These are phyloP conservation scores for Nephrotoma flavescens DNA, from an alignment of 2,888 invertebrate genomes.

Conservation along the genomic window DNA sequence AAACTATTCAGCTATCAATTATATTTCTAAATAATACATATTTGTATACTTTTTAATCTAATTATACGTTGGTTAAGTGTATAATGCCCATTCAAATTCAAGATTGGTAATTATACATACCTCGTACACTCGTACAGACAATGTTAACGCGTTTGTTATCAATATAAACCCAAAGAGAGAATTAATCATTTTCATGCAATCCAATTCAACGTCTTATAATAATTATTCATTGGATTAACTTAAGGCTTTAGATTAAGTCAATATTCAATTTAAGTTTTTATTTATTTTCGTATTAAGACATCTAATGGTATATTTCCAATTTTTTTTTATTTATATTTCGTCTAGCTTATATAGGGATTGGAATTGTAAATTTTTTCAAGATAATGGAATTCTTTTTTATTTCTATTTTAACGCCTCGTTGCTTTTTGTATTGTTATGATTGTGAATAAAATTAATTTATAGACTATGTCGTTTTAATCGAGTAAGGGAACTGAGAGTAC, in stretches of 20 bases:
- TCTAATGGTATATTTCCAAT: background rate
- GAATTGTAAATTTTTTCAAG: background rate
- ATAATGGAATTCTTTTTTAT: background rate
- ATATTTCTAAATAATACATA: background rate
- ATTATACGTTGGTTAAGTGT: background rate
- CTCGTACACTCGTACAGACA: background rate
- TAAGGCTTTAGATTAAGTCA: background rate
- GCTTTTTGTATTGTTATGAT: background rate
- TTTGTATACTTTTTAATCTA: background rate
- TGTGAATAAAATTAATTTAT: background rate
- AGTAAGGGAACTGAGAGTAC: no score
- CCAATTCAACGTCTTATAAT: background rate
- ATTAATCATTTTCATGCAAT: background rate
- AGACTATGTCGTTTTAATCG: no score
- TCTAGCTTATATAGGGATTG: background rate
- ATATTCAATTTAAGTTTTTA: background rate
- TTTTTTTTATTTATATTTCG: background rate
- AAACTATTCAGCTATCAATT: background rate
- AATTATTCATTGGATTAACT: background rate
- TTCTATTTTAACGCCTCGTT: background rate
- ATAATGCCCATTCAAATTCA: background rate
- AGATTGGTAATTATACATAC: background rate
- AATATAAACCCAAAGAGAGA: background rate
- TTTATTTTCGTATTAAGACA: background rate
- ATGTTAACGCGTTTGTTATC: background rate